phyloP scores from a whole-genome alignment of 2,888 invertebrate genomes.

The Sisyra nigra region DNA sequence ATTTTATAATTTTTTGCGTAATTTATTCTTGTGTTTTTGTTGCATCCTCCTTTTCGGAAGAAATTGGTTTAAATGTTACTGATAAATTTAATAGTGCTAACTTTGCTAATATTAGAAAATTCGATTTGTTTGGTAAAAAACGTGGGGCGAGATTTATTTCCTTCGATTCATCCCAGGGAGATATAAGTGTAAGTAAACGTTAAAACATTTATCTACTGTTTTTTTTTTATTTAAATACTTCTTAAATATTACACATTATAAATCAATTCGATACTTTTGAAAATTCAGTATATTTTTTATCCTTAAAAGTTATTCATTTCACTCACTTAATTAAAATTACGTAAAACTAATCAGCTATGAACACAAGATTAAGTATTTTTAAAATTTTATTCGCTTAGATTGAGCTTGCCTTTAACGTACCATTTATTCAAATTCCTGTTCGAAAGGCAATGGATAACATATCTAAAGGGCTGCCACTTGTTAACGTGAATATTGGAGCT shows the following conservation, averaged over 20 bases:
- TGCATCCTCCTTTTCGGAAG: too few relatives aligned
- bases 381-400: conserved; percentile 39
- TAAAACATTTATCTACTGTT: too few relatives aligned
- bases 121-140: conserved; percentile 2
- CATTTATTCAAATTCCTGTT: conserved; percentile 49
- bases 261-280: too few relatives aligned
- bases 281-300: too few relatives aligned
- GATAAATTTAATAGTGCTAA: not conserved
- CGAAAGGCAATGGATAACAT: conserved; percentile 30
- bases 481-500: conserved; percentile 45
- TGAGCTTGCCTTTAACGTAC: conserved; percentile 45
- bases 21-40: too few relatives aligned
- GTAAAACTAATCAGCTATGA: too few relatives aligned
- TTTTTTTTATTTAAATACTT: not conserved
- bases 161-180: conserved; percentile 36
- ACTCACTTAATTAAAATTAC: too few relatives aligned
- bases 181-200: conserved; percentile 34
- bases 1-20: too few relatives aligned
- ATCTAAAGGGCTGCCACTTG: conserved; percentile 29
- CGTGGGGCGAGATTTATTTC: conserved; percentile 28
- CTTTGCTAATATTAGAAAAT: too few relatives aligned
- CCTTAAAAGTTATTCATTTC: too few relatives aligned
- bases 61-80: not conserved
- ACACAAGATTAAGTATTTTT: too few relatives aligned
- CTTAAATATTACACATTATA: too few relatives aligned